Percentiles rank a stretch among this genome's conserved stretches.
Evolutionary conservation across 2,888 invertebrate species (phyloP).

Genomic region (Sylvicola cinctus): DNA sequence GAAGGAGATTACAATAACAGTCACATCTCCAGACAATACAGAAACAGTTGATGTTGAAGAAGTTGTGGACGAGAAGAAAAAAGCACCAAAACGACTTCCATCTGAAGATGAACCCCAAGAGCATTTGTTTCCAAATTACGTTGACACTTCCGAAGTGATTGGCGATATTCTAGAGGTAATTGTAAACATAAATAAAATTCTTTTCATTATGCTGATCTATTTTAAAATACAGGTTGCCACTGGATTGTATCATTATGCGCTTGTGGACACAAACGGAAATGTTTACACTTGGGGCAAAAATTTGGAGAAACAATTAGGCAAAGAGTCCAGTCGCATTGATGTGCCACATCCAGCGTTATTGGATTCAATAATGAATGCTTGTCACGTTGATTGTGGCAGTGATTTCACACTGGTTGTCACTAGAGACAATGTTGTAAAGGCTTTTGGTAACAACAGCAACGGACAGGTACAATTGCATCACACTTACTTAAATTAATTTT

Average conservation of each 20-base stretch:
- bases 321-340: conserved; percentile 21
- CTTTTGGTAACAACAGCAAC: conserved; percentile 25
- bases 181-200: conserved; percentile 4
- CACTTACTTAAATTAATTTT: background rate
- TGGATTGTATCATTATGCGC: conserved; percentile 66
- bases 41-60: conserved; percentile 2
- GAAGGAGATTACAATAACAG: conserved; percentile 4
- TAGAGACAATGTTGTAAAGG: conserved; percentile 21
- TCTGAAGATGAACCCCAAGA: conserved; percentile 13
- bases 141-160: conserved; percentile 39
- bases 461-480: conserved; percentile 15
- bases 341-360: conserved; percentile 19
- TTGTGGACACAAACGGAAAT: conserved; percentile 47
- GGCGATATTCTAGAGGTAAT: conserved; percentile 40
- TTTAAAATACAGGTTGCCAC: conserved; percentile 30
- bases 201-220: background rate
- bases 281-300: conserved; percentile 76
- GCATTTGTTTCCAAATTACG: conserved; percentile 37
- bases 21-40: conserved; percentile 5
- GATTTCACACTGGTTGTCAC: conserved; percentile 26
- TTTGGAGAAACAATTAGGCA: conserved; percentile 72
- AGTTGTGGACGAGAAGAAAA: conserved; percentile 3
- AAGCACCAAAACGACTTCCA: conserved; percentile 1
- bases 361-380: conserved; percentile 20
- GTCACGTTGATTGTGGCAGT: conserved; percentile 24